Percentiles rank a stretch among this genome's conserved stretches.
Conservation (phyloP, 2,888 invertebrate species). For the Acleris sparsana region DNA sequence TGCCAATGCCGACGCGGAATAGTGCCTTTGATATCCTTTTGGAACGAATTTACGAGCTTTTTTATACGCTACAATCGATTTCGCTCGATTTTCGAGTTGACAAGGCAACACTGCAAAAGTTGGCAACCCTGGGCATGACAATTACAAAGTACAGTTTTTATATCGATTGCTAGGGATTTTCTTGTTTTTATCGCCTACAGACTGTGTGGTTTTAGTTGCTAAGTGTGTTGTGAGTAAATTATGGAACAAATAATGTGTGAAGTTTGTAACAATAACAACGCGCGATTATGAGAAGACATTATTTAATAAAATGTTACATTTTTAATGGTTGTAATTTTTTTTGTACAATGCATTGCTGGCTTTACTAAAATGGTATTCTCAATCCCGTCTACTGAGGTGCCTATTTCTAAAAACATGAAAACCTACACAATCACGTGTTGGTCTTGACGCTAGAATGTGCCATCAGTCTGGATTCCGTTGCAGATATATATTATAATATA, state of each 20-base stretch:
- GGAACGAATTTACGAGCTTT: slow-evolving; percentile 36
- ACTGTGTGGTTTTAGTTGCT: slow-evolving; percentile 69
- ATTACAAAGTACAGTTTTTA: slow-evolving; percentile 16
- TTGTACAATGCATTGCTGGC: not conserved
- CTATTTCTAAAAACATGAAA: too few relatives aligned
- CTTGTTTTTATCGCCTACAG: slow-evolving; percentile 66
- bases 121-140: slow-evolving; percentile 23
- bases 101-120: slow-evolving; percentile 16
- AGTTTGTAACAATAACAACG: slow-evolving; percentile 74
- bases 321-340: slow-evolving; percentile 48
- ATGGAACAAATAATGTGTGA: slow-evolving; percentile 76
- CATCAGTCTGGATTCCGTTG: too few relatives aligned
- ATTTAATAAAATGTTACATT: slow-evolving; percentile 81
- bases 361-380: not conserved
- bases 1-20: slow-evolving; percentile 24
- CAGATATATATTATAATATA: too few relatives aligned
- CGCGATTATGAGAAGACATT: slow-evolving; percentile 69
- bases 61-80: slow-evolving; percentile 23
- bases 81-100: slow-evolving; percentile 7
- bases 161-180: slow-evolving; percentile 48
- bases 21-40: slow-evolving; percentile 38
- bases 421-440: too few relatives aligned
- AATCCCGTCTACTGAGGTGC: too few relatives aligned
- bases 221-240: slow-evolving; percentile 78
- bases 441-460: too few relatives aligned